Evolutionary conservation across 2,797 vertebrate genomes (phyloP), one percentile per base, ranked within the genome.

Genomic region (Coregonus ussuriensis): DNA sequence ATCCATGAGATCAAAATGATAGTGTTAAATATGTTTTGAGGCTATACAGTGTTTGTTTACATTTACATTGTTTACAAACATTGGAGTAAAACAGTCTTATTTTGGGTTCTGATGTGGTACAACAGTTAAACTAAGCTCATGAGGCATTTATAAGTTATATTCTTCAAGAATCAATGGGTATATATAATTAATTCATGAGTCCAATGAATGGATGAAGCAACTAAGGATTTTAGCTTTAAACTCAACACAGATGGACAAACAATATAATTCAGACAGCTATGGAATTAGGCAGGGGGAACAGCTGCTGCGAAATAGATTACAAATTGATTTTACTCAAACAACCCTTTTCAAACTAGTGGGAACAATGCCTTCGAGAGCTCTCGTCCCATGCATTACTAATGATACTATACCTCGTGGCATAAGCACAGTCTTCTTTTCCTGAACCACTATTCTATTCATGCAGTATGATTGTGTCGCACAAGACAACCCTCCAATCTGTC

Each of bases 241-340:
- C 9, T 47, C 11, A 47, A 47, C 41, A 13, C 41, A 47, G 41
- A 47, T 47, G 41, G 41, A 65, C 33, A 47, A 9, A n/a, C 29
- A 18, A n/a, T 7, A 52, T 11, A 15, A 56, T 25, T 33, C 5
- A 7, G 1, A 56, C 16, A 15, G 4, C 16, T 53, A 72, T 31
- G 56, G 66, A 77, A 65, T 74, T 81, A 29, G 56, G 59, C 31
- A 37, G 67, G 68, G 1, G 52, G 63, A 67, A 52, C 9, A 67
- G 18, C 47, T 52, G 31, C 67, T 63, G 76, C 59, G 15, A 66
- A 53, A 72, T 76, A 71, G 52, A 79, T 54, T 76, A 65, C 53
- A 78, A 69, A 83, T 78, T 79, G 79, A 83, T 80, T 81, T 74
- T 74, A 29, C 29, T 66, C 35, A 18, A 52, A 78, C 65, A 76